phyloP scores from a whole-genome alignment of 2,113 vertebrate genomes.

The Hippocampus abdominalis region DNA sequence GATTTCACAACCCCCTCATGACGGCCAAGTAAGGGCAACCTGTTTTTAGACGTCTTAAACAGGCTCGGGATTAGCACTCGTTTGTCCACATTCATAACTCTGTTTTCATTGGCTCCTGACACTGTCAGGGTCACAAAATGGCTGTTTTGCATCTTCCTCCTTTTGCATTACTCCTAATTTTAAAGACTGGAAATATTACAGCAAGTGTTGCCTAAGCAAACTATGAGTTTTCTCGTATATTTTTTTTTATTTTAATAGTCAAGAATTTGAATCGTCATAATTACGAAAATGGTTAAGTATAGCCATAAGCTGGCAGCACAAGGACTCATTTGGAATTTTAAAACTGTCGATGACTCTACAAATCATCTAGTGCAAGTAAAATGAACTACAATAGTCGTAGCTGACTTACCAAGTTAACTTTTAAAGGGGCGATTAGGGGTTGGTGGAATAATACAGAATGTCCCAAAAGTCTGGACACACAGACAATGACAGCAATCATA shows the following conservation, averaged over 20 bases:
- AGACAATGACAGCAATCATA: too few species aligned
- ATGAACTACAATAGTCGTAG: too few species aligned
- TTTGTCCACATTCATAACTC: background rate
- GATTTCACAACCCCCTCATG: conserved; percentile 10
- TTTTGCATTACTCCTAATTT: background rate
- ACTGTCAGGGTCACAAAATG: background rate
- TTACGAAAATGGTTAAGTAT: background rate
- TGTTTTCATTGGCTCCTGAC: background rate
- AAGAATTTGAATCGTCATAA: background rate
- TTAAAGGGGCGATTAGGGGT: background rate
- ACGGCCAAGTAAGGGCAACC: background rate
- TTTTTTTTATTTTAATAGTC: background rate
- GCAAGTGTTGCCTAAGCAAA: background rate
- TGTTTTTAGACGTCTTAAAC: conserved; percentile 16
- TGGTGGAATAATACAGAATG: background rate
- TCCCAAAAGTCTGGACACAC: too few species aligned
- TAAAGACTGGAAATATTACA: background rate
- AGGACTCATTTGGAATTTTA: too few species aligned
- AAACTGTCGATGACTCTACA: too few species aligned
- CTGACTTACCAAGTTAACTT: background rate
- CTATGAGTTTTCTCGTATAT: background rate
- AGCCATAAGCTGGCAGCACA: too few species aligned
- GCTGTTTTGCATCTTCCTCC: conserved; percentile 2
- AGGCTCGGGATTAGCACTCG: background rate
- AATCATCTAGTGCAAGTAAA: too few species aligned